Percentiles rank a stretch among this genome's conserved stretches.
phyloP scores from a whole-genome alignment of 2,888 invertebrate genomes.

The Craniophora ligustri region DNA sequence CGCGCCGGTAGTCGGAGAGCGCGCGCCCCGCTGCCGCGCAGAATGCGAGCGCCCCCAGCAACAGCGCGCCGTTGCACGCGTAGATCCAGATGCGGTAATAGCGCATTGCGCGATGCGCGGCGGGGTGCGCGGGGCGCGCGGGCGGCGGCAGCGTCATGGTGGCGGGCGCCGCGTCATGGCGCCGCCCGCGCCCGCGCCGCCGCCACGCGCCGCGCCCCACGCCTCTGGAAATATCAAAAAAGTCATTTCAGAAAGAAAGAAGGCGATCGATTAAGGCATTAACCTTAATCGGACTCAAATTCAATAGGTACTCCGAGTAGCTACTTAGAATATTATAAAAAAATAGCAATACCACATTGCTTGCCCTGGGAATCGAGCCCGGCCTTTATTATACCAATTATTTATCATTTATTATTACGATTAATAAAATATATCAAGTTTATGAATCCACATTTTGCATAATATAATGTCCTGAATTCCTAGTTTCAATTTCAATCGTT shows the following conservation, averaged over 20 bases:
- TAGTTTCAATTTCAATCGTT: too few relatives aligned
- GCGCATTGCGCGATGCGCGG: conserved; percentile 90
- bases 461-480: too few relatives aligned
- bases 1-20: conserved; percentile 91
- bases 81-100: conserved; percentile 97
- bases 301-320: too few relatives aligned
- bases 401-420: too few relatives aligned
- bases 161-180: conserved; percentile 88
- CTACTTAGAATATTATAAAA: too few relatives aligned
- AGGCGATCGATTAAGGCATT: too few relatives aligned
- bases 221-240: conserved; percentile 75
- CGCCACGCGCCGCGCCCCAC: conserved; percentile 88
- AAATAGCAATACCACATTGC: too few relatives aligned
- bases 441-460: too few relatives aligned
- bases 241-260: conserved; percentile 8
- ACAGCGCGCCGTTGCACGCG: conserved; percentile 96
- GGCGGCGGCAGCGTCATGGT: conserved; percentile 89
- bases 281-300: too few relatives aligned
- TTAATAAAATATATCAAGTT: too few relatives aligned
- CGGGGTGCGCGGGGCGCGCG: conserved; percentile 86
- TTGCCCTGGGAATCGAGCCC: too few relatives aligned
- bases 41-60: conserved; percentile 94
- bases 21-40: conserved; percentile 93
- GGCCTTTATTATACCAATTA: too few relatives aligned
- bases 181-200: conserved; percentile 88